phyloP scores from a whole-genome alignment of 2,797 vertebrate species.

The Sus cebifrons region DNA sequence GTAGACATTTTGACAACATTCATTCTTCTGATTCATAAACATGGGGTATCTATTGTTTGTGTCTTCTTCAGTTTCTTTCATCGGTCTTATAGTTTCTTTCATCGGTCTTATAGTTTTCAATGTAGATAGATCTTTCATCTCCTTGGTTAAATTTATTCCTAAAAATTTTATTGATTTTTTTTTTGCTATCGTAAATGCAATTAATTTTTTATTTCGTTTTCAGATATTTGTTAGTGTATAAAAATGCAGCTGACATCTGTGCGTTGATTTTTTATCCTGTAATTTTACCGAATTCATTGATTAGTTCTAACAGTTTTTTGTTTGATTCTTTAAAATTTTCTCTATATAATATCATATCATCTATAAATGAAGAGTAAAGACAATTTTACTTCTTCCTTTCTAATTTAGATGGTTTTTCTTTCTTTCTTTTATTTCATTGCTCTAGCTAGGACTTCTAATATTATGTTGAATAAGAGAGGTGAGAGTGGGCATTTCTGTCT shows the following conservation, averaged over 20 bases:
- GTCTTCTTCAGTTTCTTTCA: neutral
- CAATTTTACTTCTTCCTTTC: neutral
- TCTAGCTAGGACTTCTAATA: neutral
- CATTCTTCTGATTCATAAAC: neutral
- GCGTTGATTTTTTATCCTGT: neutral
- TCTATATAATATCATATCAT: neutral
- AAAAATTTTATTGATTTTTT: neutral
- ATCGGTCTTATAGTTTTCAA: neutral
- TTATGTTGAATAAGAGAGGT: neutral
- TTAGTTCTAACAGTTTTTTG: neutral
- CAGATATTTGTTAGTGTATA: neutral
- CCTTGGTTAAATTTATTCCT: conserved; percentile 15
- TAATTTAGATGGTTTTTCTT: neutral
- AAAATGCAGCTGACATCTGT: neutral
- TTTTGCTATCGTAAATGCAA: neutral
- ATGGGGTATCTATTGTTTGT: neutral
- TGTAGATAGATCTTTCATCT: neutral
- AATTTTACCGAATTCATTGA: neutral
- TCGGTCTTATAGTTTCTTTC: neutral
- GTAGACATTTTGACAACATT: neutral
- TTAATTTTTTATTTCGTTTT: conserved; percentile 8
- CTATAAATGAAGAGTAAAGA: neutral
- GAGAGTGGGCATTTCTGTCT: neutral
- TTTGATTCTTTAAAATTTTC: neutral
- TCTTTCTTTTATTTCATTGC: neutral